Conservation (phyloP, 2,113 vertebrate genomes). For the Cephalopterus ornatus region DNA sequence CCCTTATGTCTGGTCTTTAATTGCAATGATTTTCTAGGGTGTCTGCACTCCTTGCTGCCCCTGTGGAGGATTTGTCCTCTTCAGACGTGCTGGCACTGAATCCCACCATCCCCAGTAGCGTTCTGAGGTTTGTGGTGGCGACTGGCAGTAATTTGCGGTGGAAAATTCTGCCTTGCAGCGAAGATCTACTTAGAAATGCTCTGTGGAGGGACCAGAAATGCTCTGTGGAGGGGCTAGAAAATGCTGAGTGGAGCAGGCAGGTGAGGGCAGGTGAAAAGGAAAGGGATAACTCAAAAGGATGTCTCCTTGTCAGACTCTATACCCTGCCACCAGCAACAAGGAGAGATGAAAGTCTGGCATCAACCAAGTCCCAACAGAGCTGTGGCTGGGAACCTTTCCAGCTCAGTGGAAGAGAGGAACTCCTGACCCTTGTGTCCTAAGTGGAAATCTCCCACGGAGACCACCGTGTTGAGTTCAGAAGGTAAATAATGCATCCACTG, state of each 20-base stretch:
- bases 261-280: neutral
- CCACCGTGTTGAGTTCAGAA: neutral
- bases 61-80: neutral
- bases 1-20: neutral
- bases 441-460: neutral
- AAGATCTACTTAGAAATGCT: neutral
- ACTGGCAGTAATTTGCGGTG: neutral
- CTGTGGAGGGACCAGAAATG: neutral
- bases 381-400: neutral
- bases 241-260: neutral
- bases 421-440: neutral
- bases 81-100: neutral
- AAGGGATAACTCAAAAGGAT: neutral
- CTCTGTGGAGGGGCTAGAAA: neutral
- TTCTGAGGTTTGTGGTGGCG: neutral
- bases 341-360: neutral
- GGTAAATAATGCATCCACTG: neutral
- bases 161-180: neutral
- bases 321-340: neutral
- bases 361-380: neutral
- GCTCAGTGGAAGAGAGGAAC: neutral
- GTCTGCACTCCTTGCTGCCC: neutral
- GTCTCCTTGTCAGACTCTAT: neutral
- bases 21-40: neutral
- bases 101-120: neutral